A percentile compares a stretch with the other conserved stretches of the same genome.
phyloP scores from a whole-genome alignment of 1,140 invertebrate species.

The Microplitis mediator region DNA sequence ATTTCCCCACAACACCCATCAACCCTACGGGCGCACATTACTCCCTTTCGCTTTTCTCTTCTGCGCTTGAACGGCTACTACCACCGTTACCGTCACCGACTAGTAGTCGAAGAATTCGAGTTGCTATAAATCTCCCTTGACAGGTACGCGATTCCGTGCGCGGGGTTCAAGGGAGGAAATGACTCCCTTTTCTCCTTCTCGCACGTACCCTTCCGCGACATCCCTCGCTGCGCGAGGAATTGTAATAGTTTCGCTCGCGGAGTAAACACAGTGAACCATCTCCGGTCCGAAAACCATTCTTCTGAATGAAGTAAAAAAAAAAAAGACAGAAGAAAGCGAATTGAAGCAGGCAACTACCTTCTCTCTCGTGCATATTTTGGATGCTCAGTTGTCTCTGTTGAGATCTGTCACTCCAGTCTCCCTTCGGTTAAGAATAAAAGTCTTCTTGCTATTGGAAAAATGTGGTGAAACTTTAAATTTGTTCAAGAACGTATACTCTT shows the following conservation, averaged over 20 bases:
- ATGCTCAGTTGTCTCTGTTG: slow-evolving; percentile 23
- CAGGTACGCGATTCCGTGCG: slow-evolving; percentile 52
- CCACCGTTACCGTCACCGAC: slow-evolving; percentile 45
- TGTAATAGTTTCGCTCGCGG: slow-evolving; percentile 45
- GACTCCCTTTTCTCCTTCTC: slow-evolving; percentile 24
- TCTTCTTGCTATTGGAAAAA: slow-evolving; percentile 19
- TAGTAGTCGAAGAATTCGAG: slow-evolving; percentile 62
- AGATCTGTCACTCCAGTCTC: slow-evolving; percentile 35
- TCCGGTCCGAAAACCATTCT: slow-evolving; percentile 11
- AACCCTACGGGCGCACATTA: slow-evolving; percentile 31
- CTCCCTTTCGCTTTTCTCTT: slow-evolving; percentile 43
- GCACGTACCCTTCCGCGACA: slow-evolving; percentile 20
- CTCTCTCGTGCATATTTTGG: slow-evolving; percentile 1
- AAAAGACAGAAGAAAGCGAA: slow-evolving; percentile 27
- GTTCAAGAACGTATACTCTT: not conserved
- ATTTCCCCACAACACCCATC: slow-evolving; percentile 36
- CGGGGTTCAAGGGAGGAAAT: slow-evolving; percentile 23
- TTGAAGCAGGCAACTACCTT: slow-evolving; percentile 8
- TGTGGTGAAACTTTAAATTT: slow-evolving; percentile 21
- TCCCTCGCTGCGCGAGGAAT: slow-evolving; percentile 36
- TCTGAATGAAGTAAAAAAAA: slow-evolving; percentile 29
- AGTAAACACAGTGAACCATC: slow-evolving; percentile 27
- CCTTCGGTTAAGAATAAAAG: slow-evolving; percentile 31
- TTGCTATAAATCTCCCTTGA: slow-evolving; percentile 63
- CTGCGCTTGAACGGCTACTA: slow-evolving; percentile 41